Evolutionary conservation across 2,888 invertebrate genomes (phyloP).

Genomic region (Pollenia labialis): DNA sequence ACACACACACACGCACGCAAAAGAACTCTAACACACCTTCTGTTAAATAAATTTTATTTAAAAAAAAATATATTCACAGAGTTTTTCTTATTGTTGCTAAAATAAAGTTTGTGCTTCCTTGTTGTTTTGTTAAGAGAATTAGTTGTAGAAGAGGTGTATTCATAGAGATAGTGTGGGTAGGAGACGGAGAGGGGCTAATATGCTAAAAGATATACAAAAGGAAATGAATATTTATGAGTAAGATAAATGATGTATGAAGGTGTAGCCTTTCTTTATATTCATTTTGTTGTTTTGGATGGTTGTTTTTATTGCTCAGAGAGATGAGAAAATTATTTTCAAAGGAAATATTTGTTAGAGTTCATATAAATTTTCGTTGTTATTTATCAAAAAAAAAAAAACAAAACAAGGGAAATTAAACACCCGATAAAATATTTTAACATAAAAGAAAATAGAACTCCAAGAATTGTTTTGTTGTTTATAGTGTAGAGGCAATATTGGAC

Average conservation of each 20-base stretch:
- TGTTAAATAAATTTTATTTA: slow-evolving; percentile 27
- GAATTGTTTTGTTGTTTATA: neutral
- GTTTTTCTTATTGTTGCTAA: slow-evolving; percentile 7
- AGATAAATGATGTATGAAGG: slow-evolving; percentile 74
- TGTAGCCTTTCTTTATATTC: slow-evolving; percentile 33
- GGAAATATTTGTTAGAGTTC: slow-evolving; percentile 9
- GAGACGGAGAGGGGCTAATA: slow-evolving; percentile 20
- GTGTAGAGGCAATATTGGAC: neutral
- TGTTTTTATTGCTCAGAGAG: neutral
- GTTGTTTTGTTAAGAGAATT: too few relatives aligned
- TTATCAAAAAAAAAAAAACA: slow-evolving; percentile 7
- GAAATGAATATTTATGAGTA: slow-evolving; percentile 75
- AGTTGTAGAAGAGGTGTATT: neutral
- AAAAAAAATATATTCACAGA: slow-evolving; percentile 2
- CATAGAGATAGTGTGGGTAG: too few relatives aligned
- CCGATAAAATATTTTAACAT: slow-evolving; percentile 33
- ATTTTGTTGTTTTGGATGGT: neutral
- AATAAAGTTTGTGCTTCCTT: neutral
- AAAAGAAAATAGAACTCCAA: slow-evolving; percentile 13
- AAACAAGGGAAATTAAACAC: slow-evolving; percentile 37
- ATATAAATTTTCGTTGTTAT: slow-evolving; percentile 31
- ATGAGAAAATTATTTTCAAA: slow-evolving; percentile 42
- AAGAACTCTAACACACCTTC: slow-evolving; percentile 24
- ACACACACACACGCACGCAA: slow-evolving; percentile 6
- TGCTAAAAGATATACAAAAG: slow-evolving; percentile 66